These are phyloP conservation scores for Pogona vitticeps DNA, from an alignment of 2,113 vertebrate species.

Conservation along the genomic window DNA sequence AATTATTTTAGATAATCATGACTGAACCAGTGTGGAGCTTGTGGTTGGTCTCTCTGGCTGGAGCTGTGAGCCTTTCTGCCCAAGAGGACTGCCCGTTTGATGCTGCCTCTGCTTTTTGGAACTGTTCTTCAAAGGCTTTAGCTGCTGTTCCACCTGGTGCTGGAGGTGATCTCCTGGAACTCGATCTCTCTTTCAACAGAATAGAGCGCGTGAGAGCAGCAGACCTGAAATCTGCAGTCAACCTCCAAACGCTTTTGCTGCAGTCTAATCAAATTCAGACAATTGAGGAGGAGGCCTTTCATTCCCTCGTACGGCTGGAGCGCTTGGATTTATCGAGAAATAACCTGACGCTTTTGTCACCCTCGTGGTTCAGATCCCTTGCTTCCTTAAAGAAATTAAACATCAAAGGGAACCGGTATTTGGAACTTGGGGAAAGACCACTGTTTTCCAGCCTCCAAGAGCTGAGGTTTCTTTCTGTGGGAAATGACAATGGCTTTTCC, in stretches of 20 bases:
- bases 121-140: slow-evolving; percentile 71
- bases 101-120: slow-evolving; percentile 56
- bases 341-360: slow-evolving; percentile 67
- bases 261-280: slow-evolving; percentile 68
- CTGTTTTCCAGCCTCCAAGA: slow-evolving; percentile 74
- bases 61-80: slow-evolving; percentile 20
- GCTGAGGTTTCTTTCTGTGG: slow-evolving; percentile 74
- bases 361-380: slow-evolving; percentile 80
- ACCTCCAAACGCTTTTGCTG: slow-evolving; percentile 72
- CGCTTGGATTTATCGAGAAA: slow-evolving; percentile 83
- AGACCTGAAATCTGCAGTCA: slow-evolving; percentile 71
- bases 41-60: slow-evolving; percentile 49
- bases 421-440: slow-evolving; percentile 67
- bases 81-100: slow-evolving; percentile 61
- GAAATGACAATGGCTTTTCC: slow-evolving; percentile 58
- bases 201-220: slow-evolving; percentile 65
- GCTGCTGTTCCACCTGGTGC: slow-evolving; percentile 69
- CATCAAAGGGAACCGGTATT: slow-evolving; percentile 79
- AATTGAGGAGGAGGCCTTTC: slow-evolving; percentile 75
- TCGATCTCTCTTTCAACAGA: slow-evolving; percentile 79
- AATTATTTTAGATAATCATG: slow-evolving; percentile 51
- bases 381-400: slow-evolving; percentile 75
- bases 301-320: slow-evolving; percentile 70
- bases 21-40: background rate
- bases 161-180: slow-evolving; percentile 18